A percentile compares a stretch with the other conserved stretches of the same genome.
These are phyloP conservation scores for Drosophila buzzatii DNA, from an alignment of 2,888 invertebrate genomes.

Conservation along the genomic window DNA sequence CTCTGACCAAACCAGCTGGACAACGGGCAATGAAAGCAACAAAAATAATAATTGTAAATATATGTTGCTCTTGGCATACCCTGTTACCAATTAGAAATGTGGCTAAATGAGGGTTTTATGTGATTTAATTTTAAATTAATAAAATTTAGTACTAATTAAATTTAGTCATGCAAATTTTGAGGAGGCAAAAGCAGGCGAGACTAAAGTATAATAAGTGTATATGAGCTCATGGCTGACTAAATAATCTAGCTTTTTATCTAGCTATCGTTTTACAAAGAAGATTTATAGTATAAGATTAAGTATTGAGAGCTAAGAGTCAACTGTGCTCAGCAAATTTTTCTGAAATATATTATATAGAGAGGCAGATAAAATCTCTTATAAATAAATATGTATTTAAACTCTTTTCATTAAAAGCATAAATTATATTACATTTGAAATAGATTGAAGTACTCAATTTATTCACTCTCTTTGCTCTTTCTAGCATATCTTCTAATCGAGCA, in stretches of 20 bases:
- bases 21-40: slow-evolving; percentile 5
- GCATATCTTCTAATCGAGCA: background rate
- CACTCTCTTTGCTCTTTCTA: background rate
- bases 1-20: slow-evolving; percentile 29
- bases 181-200: no score
- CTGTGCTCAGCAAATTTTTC: background rate
- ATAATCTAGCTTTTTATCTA: background rate
- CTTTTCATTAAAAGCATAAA: background rate
- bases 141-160: background rate
- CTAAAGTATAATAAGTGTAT: background rate
- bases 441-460: no score
- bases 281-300: background rate
- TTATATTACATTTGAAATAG: background rate
- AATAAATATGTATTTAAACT: background rate
- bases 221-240: background rate
- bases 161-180: no score
- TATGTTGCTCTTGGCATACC: slow-evolving; percentile 20
- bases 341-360: background rate
- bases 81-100: slow-evolving; percentile 3
- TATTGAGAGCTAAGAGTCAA: background rate
- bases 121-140: background rate
- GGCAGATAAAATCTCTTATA: background rate
- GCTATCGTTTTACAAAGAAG: background rate
- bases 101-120: background rate
- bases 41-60: slow-evolving; percentile 40